Base-by-base conservation (phyloP, 2,888 invertebrate genomes). In the Amiota mariae region DNA sequence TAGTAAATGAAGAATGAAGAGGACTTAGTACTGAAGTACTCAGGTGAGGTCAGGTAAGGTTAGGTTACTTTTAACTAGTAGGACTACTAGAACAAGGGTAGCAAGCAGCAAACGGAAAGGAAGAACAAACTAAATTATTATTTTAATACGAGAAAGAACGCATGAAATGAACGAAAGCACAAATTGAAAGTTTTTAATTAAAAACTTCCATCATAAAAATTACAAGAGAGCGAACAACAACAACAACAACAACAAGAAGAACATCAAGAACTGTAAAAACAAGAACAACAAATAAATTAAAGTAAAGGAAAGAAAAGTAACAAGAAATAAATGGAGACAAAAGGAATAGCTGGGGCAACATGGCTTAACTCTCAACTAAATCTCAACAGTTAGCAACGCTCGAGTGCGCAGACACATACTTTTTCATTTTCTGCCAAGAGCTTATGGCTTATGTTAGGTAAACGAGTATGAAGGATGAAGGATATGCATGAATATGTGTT, bases 101-200 rank as follows among this genome's bases (percentile, higher is more conserved):
- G 48, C 36, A 59, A 36, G 64, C 66, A 63, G 63, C 1, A 66
- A 75, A 70, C 70, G 57, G 63, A 76, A 80, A 81, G 76, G 81
- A 76, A 78, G 79, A 83, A 36, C 36, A 36, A 79, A 83, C 83
- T 82, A 77, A 79, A 77, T 81, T 81, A 81, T 81, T 79, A 81
- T 36, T 36, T 36, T 80, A 77, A 78, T 79, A 77, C 49, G 49
- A 67, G 49, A 18, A n/a, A 18, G 61, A 24, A 49, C 71, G 61
- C 15, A 67, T 46, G 46, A 61, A 54, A 61, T 61, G 71, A 36
- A 36, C 24, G 67, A 24, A 75, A 72, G 75, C 74, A 77, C 79
- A 79, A 83, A 80, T 79, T 73, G 77, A 77, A 81, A 85, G 75
- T 85, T 85, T 80, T 85, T 85, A 83, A 83, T 83, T 83, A 83